Evolutionary conservation across 2,888 invertebrate species (phyloP), one percentile per base, ranked within the genome.

Genomic region (Ellobium chinense): DNA sequence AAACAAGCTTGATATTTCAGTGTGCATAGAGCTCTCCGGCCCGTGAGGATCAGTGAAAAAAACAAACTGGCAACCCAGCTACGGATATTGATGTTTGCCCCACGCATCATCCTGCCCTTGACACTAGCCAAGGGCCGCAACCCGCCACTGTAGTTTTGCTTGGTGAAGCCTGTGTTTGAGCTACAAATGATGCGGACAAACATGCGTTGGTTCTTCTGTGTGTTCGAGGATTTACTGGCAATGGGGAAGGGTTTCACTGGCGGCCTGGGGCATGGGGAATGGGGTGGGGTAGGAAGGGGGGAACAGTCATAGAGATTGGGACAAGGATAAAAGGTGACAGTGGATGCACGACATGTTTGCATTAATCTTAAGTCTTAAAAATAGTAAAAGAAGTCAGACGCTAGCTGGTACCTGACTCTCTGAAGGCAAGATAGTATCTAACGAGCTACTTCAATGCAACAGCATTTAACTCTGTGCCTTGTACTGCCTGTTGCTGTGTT

Each of bases 1-100:
- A 76, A 76, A 76, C 76, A 76, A 56, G 27, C 63, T 76, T 65
- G 66, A 65, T 76, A 76, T 46, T 76, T 56, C 27, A 21, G 66
- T 76, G 66, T 65, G 66, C 76, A 27, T 27, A 66, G 46, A 65
- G 56, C 24, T 76, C 9, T 24, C 66, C n/a, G 5, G 65, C 14
- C 63, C 56, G 65, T 65, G 36, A 46, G 76, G 66, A 76, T 76
- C 76, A 76, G 56, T 29, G n/a, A 31, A 63, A 65, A 75, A 76
- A 65, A 76, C 76, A 76, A 76, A 76, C 76, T 34, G 54, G n/a
- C 46, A 34, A n/a, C 54, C 65, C 31, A 66, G 66, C n/a, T 34
- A 36, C 54, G 76, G 76, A 76, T 76, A 46, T 66, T 65, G 63
- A 66, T 76, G 76, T 76, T 76, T 76, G 76, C 76, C 56, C 66